Percentiles rank a stretch among this genome's conserved stretches.
Conservation (phyloP, 2,888 invertebrate genomes). For the Metopia argyrocephala region DNA sequence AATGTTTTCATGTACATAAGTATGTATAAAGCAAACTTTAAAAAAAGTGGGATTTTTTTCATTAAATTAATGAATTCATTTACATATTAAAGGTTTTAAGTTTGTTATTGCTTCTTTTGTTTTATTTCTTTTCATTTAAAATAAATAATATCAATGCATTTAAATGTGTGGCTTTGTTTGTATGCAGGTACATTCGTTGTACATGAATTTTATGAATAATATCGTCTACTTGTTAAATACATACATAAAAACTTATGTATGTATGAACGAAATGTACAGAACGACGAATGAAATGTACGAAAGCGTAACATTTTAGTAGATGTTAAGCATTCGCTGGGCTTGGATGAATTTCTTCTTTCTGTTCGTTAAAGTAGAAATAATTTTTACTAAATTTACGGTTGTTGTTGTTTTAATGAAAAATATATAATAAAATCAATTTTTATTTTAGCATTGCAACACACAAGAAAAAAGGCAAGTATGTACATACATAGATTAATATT, state of each 20-base stretch:
- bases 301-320: slow-evolving; percentile 24
- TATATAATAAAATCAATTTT: neutral
- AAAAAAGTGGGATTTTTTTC: too few relatives aligned
- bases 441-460: too few relatives aligned
- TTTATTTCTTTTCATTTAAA: neutral
- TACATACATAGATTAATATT: neutral
- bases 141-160: neutral
- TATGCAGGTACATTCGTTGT: neutral
- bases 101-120: neutral
- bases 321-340: neutral
- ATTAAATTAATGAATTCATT: slow-evolving; percentile 39
- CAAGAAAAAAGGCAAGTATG: neutral
- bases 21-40: too few relatives aligned
- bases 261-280: slow-evolving; percentile 46
- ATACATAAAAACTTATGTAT: neutral
- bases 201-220: neutral
- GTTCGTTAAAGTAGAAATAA: neutral
- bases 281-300: slow-evolving; percentile 36
- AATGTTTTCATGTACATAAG: neutral
- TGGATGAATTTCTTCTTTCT: neutral
- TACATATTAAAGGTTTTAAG: neutral
- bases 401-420: slow-evolving; percentile 3
- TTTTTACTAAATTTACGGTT: neutral
- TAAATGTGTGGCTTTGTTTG: slow-evolving; percentile 6
- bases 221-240: slow-evolving; percentile 1